Base-by-base conservation (phyloP, 1,140 invertebrate genomes). In the Drosophila guanche region DNA sequence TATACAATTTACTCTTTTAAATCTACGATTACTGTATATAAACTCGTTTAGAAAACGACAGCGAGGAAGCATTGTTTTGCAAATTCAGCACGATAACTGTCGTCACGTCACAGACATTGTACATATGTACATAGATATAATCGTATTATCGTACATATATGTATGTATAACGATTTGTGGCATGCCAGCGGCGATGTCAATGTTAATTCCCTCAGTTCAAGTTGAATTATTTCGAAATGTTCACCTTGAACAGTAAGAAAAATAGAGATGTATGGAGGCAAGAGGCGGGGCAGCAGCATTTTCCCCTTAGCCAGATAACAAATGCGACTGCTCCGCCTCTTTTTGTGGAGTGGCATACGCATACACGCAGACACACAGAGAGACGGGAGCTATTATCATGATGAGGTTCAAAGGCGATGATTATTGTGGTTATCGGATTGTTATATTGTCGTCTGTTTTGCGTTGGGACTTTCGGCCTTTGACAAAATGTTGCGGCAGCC, bases 191-290 rank as follows among this genome's bases (percentile, higher is more conserved):
- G 37, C 75, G 79, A 88, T 88, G 84, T 88, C 83, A 88, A 89
- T 88, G 84, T 57, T 88, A 83, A 72, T 88, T 88, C 67, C 75
- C 58, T 62, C 83, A 88, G 83, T 88, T 88, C 83, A 88, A 88
- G 83, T 88, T 88, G 83, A 88, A 88, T 79, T 88, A 70, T 83
- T 88, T 72, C 71, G 83, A 88, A 88, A 88, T 79, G 74, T 88
- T 88, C 75, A 89, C 83, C 83, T 88, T 88, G 83, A 88, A 88
- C 79, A 60, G 76, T 66, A 68, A 77, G 62, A 80, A 80, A 79
- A 71, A 60, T 56, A 25, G 4, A 20, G 16, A 20, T 20, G 16
- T 20, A 20, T 20, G 16, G 16, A 20, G 16, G 16, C 16, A 20
- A 20, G 16, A 20, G 16, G 16, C 16, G 16, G 16, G 16, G 16